Conservation (phyloP, 2,113 vertebrate species). For the Ailurus styani region DNA sequence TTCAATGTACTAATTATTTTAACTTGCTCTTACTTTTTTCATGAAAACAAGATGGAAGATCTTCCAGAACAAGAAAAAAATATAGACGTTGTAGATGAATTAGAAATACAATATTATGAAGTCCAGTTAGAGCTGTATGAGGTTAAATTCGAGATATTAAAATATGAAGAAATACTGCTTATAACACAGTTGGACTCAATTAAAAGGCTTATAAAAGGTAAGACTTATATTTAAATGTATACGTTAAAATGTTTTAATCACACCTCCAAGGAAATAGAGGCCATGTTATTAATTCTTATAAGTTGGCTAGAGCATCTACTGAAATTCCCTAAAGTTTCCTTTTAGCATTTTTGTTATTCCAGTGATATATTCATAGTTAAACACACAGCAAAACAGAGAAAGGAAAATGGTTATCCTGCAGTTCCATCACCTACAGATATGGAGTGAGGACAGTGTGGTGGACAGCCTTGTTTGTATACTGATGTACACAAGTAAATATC, state of each 20-base stretch:
- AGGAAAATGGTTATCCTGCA: neutral
- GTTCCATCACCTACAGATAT: neutral
- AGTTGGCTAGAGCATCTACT: neutral
- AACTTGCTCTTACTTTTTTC: constrained; percentile 31
- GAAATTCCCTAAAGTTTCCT: neutral
- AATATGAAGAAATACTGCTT: constrained; percentile 93
- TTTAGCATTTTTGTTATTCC: constrained; percentile 19
- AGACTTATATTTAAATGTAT: constrained; percentile 36
- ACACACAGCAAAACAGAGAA: neutral
- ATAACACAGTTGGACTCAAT: constrained; percentile 88
- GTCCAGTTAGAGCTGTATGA: constrained; percentile 93
- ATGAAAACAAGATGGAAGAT: constrained; percentile 83
- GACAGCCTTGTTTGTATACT: neutral
- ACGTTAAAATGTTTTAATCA: constrained; percentile 16
- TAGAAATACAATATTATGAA: constrained; percentile 95
- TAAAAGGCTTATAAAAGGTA: constrained; percentile 93
- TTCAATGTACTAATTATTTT: neutral
- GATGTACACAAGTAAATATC: neutral
- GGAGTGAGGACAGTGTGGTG: neutral
- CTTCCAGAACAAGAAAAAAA: constrained; percentile 80
- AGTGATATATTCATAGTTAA: constrained; percentile 2
- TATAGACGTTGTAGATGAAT: constrained; percentile 81
- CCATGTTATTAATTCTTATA: neutral
- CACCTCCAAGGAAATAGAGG: neutral
- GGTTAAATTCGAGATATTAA: constrained; percentile 92